Base-by-base conservation (phyloP, 1,140 invertebrate genomes). In the Arctopsyche grandis region DNA sequence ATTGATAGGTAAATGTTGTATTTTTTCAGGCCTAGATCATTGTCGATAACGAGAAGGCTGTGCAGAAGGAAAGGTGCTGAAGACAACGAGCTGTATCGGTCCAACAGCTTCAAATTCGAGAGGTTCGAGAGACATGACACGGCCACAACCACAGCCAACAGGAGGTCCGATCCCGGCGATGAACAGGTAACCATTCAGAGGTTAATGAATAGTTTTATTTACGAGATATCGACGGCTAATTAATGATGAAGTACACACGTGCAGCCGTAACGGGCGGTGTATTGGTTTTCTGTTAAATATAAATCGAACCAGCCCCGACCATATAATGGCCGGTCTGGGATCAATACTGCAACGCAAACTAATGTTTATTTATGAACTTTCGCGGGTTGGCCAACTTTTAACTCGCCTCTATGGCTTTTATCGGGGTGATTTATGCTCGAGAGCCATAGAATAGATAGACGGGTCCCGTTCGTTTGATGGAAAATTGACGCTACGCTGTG, bases 51-150 rank as follows among this genome's bases (percentile, higher is more conserved):
- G 0, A 89, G 91, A 46, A 89, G 93, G 29, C 90, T 94, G 78
- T 94, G 93, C 85, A 89, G 90, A 14, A 86, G 89, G 29, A 89
- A 91, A 56, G 88, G 90, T 16, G 87, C 91, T n/a, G 91, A 92
- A 82, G 93, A 94, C 88, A 95, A 95, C 88, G 93, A 94, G 87
- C 89, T 95, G 26, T 94, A 95, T 84, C 91, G 94, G 75, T 94
- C 93, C 80, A 94, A 95, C 84, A 94, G 93, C 85, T 95, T 95
- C 88, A 94, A 94, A 87, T 95, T 95, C 84, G 93, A 95, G 85
- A 88, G 93, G 60, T 95, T 94, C 84, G 91, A 93, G 80, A 88
- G 93, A 70, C 90, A 90, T 83, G 92, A 91, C 79, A 86, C 86
- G 76, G 84, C 84, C 29, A 86, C 81, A 38, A 24, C 74, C 1